These are phyloP conservation scores for Philotrypesis tridentata DNA, from an alignment of 1,140 invertebrate species.

Conservation along the genomic window DNA sequence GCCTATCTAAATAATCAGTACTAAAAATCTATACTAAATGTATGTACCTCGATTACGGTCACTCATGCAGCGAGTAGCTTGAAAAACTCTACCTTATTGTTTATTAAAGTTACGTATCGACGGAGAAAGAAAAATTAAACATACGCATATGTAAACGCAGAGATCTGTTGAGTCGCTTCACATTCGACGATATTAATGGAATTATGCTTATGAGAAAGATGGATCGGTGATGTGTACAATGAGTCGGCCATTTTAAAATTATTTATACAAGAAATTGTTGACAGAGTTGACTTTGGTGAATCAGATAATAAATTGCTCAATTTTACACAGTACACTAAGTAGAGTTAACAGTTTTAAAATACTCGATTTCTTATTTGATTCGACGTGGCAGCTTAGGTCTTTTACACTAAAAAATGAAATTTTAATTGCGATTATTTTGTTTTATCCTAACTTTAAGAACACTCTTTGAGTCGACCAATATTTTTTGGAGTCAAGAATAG, in stretches of 20 bases:
- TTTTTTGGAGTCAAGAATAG: not conserved
- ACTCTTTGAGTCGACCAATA: not conserved
- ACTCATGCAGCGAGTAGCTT: slow-evolving; percentile 31
- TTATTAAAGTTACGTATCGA: slow-evolving; percentile 42
- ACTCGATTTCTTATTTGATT: not conserved
- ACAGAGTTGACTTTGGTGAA: slow-evolving; percentile 20
- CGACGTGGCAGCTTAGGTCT: not conserved
- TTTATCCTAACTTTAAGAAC: not conserved
- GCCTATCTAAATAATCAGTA: slow-evolving; percentile 45
- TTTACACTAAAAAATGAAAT: not conserved
- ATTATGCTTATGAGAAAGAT: slow-evolving; percentile 39
- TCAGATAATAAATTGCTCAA: not conserved
- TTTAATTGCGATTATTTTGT: not conserved
- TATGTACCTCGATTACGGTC: slow-evolving; percentile 24
- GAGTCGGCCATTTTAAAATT: slow-evolving; percentile 21
- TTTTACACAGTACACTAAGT: not conserved
- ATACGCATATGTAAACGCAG: slow-evolving; percentile 38
- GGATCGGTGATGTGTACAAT: slow-evolving; percentile 5
- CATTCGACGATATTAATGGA: slow-evolving; percentile 38
- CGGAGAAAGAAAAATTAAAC: slow-evolving; percentile 32
- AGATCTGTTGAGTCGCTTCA: slow-evolving; percentile 44
- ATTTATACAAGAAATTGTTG: slow-evolving; percentile 2
- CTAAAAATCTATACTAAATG: slow-evolving; percentile 41
- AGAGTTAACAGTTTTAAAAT: not conserved
- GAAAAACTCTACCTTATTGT: slow-evolving; percentile 27